Percentiles rank a stretch among this genome's conserved stretches.
Evolutionary conservation across 2,113 vertebrate genomes (phyloP).

Genomic region (Hippoglossus stenolepis): DNA sequence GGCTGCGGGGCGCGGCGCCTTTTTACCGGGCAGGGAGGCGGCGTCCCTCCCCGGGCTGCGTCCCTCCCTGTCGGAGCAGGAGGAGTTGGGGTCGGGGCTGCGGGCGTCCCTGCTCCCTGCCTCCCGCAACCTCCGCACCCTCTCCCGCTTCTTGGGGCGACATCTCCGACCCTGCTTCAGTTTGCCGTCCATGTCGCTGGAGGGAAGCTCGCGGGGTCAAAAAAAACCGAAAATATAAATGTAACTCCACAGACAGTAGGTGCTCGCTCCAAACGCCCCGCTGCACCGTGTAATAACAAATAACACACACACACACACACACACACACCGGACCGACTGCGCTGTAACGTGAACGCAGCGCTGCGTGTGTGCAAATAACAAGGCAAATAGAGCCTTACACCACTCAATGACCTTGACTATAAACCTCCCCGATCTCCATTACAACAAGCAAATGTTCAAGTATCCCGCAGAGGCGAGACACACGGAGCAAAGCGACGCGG

Average conservation of each 20-base stretch:
- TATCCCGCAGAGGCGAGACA: slow-evolving; percentile 68
- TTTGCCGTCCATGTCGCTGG: slow-evolving; percentile 89
- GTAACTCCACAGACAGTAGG: slow-evolving; percentile 66
- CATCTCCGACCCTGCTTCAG: slow-evolving; percentile 91
- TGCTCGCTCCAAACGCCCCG: slow-evolving; percentile 22
- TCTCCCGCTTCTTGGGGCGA: slow-evolving; percentile 89
- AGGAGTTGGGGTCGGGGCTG: slow-evolving; percentile 88
- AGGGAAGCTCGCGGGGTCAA: slow-evolving; percentile 43
- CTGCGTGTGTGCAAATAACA: slow-evolving; percentile 49
- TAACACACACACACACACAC: slow-evolving; percentile 50
- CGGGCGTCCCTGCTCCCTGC: slow-evolving; percentile 85
- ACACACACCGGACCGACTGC: slow-evolving; percentile 55
- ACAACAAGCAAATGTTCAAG: slow-evolving; percentile 78
- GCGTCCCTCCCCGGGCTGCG: slow-evolving; percentile 87
- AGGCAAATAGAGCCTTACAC: slow-evolving; percentile 60
- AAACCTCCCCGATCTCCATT: slow-evolving; percentile 76
- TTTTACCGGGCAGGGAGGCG: slow-evolving; percentile 82
- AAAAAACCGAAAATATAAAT: slow-evolving; percentile 30
- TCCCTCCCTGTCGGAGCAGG: slow-evolving; percentile 90
- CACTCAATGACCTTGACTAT: slow-evolving; percentile 86
- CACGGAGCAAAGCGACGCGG: slow-evolving; percentile 48
- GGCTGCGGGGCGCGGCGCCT: slow-evolving; percentile 80
- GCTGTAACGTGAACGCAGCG: slow-evolving; percentile 52
- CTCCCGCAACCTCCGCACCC: slow-evolving; percentile 88
- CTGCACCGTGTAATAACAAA: slow-evolving; percentile 61